These are phyloP conservation scores for Halcyon smyrnensis DNA, from an alignment of 2,797 vertebrate genomes.

Conservation along the genomic window DNA sequence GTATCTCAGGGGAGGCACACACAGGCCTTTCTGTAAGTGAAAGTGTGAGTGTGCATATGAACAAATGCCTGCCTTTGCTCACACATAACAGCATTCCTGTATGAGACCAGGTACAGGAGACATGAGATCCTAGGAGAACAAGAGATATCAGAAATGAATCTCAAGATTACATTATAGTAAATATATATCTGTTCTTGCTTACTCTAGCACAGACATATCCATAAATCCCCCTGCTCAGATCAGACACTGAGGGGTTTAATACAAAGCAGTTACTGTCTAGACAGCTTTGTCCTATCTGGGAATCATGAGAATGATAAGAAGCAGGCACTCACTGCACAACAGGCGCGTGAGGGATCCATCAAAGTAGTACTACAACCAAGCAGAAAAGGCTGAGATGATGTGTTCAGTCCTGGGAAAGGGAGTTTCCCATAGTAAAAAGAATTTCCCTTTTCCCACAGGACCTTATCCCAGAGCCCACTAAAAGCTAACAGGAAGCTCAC, in stretches of 20 bases:
- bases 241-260: neutral
- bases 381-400: neutral
- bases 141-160: neutral
- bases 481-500: neutral
- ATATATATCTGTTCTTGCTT: neutral
- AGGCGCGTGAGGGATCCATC: neutral
- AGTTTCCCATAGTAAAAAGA: neutral
- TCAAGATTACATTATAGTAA: neutral
- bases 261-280: neutral
- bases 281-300: neutral
- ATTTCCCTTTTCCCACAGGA: neutral
- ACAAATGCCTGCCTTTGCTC: neutral
- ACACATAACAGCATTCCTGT: neutral
- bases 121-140: neutral
- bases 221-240: neutral
- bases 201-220: neutral
- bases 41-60: neutral
- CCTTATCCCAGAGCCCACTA: neutral
- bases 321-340: neutral
- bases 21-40: neutral
- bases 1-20: neutral
- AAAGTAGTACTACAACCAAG: neutral
- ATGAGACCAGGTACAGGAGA: neutral
- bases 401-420: neutral
- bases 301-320: neutral